These are phyloP conservation scores for Stramonita haemastoma DNA, from an alignment of 2,888 invertebrate species.

Conservation along the genomic window DNA sequence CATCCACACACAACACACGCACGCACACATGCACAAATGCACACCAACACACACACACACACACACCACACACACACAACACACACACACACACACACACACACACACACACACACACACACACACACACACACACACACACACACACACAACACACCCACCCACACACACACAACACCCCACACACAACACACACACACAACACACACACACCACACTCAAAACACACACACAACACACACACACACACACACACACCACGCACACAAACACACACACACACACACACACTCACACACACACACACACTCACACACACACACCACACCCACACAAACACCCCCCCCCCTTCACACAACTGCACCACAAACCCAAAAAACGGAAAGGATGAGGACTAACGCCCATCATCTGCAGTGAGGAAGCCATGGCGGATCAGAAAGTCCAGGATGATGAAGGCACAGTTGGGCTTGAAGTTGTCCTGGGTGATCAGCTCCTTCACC, in stretches of 20 bases:
- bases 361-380: neutral
- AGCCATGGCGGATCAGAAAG: conserved; percentile 93
- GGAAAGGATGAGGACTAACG: conserved; percentile 32
- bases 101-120: neutral
- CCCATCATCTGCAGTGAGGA: conserved; percentile 86
- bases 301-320: no score
- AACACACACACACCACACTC: no score
- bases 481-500: conserved; percentile 85
- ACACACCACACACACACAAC: no score
- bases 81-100: neutral
- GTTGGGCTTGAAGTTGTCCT: conserved; percentile 93
- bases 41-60: no score
- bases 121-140: neutral
- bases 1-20: no score
- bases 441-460: conserved; percentile 94
- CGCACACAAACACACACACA: no score
- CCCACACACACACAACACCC: neutral
- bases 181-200: neutral
- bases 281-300: no score
- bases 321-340: no score
- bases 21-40: no score
- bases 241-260: no score
- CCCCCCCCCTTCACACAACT: no score
- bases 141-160: neutral
- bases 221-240: no score